Percentiles rank a stretch among this genome's conserved stretches.
Evolutionary conservation across 2,888 invertebrate species (phyloP).

Genomic region (Ophion ellenae): DNA sequence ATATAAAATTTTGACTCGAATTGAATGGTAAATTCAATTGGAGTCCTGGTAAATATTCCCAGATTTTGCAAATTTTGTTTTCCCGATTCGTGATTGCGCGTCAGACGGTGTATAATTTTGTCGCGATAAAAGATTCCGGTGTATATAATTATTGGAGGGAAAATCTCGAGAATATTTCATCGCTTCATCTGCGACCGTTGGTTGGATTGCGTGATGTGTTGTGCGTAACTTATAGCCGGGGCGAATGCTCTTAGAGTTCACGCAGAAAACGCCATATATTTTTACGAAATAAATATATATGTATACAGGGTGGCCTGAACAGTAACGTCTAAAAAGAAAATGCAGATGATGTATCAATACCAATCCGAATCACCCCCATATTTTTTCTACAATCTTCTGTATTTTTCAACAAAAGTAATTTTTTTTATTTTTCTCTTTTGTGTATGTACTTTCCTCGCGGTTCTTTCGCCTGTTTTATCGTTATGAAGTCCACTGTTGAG

Average conservation of each 20-base stretch:
- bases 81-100: neutral
- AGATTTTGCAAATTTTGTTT: neutral
- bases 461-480: too few relatives aligned
- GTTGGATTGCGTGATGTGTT: constrained; percentile 28
- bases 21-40: neutral
- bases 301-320: too few relatives aligned
- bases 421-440: too few relatives aligned
- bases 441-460: too few relatives aligned
- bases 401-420: too few relatives aligned
- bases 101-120: constrained; percentile 26
- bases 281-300: neutral
- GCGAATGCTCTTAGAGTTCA: constrained; percentile 31
- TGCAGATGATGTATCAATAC: too few relatives aligned
- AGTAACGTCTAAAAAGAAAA: too few relatives aligned
- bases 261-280: constrained; percentile 7
- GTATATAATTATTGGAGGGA: constrained; percentile 29
- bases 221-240: constrained; percentile 32
- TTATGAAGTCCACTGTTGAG: too few relatives aligned
- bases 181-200: constrained; percentile 17
- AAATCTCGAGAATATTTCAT: constrained; percentile 41
- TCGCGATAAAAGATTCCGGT: neutral
- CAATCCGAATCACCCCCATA: too few relatives aligned
- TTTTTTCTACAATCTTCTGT: too few relatives aligned
- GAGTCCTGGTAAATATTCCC: neutral
- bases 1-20: neutral